Evolutionary conservation across 2,113 vertebrate species (phyloP).

Genomic region (Protobothrops flavoviridis): DNA sequence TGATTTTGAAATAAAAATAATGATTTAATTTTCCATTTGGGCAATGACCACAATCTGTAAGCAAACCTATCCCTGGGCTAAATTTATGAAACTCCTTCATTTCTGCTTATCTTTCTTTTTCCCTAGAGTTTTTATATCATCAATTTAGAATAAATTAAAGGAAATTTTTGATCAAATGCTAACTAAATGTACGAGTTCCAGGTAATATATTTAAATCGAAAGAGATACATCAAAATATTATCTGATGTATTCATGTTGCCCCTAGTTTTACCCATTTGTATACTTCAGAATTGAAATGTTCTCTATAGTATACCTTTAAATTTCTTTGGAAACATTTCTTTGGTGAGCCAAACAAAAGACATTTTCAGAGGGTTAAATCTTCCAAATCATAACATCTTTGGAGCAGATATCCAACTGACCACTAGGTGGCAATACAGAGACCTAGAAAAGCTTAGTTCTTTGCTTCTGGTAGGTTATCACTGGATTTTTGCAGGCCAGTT

Average conservation of each 20-base stretch:
- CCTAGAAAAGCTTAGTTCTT: neutral
- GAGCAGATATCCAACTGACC: neutral
- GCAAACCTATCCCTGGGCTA: neutral
- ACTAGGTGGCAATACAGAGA: neutral
- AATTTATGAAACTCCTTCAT: neutral
- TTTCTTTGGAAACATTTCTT: neutral
- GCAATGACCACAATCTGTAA: slow-evolving; percentile 5
- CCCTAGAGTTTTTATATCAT: neutral
- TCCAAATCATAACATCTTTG: neutral
- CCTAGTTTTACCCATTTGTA: neutral
- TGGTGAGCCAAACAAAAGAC: neutral
- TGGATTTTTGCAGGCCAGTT: neutral
- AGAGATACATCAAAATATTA: neutral
- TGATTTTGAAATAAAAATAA: slow-evolving; percentile 13
- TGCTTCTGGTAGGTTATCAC: neutral
- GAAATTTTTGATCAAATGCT: neutral
- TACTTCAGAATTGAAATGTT: neutral
- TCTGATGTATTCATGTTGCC: neutral
- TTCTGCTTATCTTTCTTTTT: neutral
- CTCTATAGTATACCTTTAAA: neutral
- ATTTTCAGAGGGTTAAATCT: neutral
- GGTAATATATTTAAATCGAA: neutral
- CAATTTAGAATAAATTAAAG: neutral
- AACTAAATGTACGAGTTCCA: neutral
- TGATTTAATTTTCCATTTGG: slow-evolving; percentile 14